A percentile compares a stretch with the other conserved stretches of the same genome.
Evolutionary conservation across 2,797 vertebrate genomes (phyloP).

Genomic region (Podarcis siculus): DNA sequence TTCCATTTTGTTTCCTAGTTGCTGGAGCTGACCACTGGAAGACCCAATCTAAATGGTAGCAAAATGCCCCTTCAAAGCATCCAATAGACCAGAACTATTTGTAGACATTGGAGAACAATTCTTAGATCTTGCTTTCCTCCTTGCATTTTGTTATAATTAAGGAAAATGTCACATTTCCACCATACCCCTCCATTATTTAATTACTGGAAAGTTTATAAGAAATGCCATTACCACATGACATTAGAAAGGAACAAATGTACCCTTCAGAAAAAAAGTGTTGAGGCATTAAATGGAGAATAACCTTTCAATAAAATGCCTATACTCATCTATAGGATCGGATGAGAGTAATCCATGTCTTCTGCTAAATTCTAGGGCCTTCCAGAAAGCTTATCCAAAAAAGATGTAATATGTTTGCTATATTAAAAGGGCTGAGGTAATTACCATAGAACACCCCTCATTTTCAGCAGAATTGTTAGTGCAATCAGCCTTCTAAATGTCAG

Average conservation of each 20-base stretch:
- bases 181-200: constrained; percentile 1
- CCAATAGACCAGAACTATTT: not conserved
- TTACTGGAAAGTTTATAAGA: not conserved
- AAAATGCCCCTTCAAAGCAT: not conserved
- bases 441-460: not conserved
- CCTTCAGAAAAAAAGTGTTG: not conserved
- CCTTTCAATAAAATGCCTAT: constrained; percentile 8
- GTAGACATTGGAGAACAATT: not conserved
- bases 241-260: not conserved
- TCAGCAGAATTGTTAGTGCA: not conserved
- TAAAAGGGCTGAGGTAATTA: not conserved
- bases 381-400: not conserved
- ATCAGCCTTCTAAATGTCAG: constrained; percentile 1
- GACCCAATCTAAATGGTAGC: not conserved
- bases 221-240: not conserved
- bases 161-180: not conserved
- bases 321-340: not conserved
- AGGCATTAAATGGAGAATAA: constrained; percentile 18
- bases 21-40: not conserved
- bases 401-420: not conserved
- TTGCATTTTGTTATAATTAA: constrained; percentile 14
- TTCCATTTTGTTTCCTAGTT: not conserved
- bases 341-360: not conserved
- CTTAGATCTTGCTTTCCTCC: not conserved
- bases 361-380: not conserved